A percentile compares a stretch with the other conserved stretches of the same genome.
Evolutionary conservation across 2,113 vertebrate species (phyloP).

Genomic region (Typhlomys cinereus): DNA sequence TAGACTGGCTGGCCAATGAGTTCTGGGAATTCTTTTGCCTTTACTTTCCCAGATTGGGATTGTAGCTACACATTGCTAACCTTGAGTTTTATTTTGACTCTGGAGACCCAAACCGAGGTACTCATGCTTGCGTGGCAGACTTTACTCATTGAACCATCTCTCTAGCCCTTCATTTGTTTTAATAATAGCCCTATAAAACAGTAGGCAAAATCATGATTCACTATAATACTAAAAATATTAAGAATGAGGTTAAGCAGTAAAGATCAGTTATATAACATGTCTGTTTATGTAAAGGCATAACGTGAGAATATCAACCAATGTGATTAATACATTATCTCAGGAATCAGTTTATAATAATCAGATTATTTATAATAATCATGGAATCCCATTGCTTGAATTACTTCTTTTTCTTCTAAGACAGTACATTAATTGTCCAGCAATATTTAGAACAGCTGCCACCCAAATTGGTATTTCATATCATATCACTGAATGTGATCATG

Average conservation of each 20-base stretch:
- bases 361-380: conserved; percentile 4
- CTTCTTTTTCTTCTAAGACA: not conserved
- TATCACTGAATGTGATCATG: conserved; percentile 34
- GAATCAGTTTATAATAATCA: not conserved
- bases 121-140: not conserved
- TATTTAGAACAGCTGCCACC: conserved; percentile 22
- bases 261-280: not conserved
- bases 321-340: not conserved
- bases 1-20: not conserved
- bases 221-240: not conserved
- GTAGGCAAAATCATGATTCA: not conserved
- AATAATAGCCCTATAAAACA: not conserved
- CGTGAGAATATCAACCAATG: not conserved
- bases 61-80: not conserved
- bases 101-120: not conserved
- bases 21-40: not conserved
- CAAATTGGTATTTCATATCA: not conserved
- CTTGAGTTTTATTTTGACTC: not conserved
- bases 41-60: not conserved
- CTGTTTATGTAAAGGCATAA: not conserved
- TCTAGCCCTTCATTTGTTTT: not conserved
- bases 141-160: not conserved
- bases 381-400: conserved; percentile 36
- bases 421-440: not conserved
- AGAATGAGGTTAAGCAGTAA: conserved; percentile 4